Evolutionary conservation across 2,797 vertebrate species (phyloP).

Genomic region (Spheniscus humboldti): DNA sequence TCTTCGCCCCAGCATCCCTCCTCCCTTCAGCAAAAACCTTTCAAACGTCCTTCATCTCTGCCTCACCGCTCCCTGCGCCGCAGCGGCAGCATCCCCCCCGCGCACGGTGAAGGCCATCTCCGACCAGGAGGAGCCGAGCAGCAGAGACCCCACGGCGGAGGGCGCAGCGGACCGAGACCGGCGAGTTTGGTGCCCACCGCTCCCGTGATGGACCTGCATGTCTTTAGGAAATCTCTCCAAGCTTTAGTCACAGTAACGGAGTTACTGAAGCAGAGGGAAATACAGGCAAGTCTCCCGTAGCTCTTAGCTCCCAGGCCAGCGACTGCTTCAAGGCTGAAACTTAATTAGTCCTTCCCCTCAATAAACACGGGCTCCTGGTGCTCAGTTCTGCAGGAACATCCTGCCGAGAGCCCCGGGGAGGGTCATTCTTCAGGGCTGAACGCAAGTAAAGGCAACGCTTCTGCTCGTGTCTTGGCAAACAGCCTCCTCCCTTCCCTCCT

Average conservation of each 20-base stretch:
- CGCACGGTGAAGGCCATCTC: neutral
- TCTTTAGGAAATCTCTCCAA: neutral
- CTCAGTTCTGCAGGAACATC: neutral
- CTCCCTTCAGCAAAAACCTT: neutral
- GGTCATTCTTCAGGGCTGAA: neutral
- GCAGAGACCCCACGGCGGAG: rapidly evolving
- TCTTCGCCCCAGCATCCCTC: neutral
- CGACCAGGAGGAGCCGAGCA: neutral
- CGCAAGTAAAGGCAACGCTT: rapidly evolving
- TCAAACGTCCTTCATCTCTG: neutral
- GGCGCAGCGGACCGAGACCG: rapidly evolving
- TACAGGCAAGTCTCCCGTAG: neutral
- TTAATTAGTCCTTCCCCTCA: neutral
- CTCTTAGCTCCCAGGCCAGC: neutral
- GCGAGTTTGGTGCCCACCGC: neutral
- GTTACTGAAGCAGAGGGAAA: neutral
- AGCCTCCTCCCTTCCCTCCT: neutral
- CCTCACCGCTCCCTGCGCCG: rapidly evolving
- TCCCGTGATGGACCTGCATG: rapidly evolving
- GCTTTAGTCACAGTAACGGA: neutral
- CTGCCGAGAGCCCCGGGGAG: neutral
- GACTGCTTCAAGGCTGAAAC: neutral
- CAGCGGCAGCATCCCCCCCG: neutral
- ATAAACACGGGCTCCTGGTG: neutral
- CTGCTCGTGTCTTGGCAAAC: neutral